Percentiles rank a stretch among this genome's conserved stretches.
phyloP scores from a whole-genome alignment of 2,113 vertebrate species.

The Antennarius striatus region DNA sequence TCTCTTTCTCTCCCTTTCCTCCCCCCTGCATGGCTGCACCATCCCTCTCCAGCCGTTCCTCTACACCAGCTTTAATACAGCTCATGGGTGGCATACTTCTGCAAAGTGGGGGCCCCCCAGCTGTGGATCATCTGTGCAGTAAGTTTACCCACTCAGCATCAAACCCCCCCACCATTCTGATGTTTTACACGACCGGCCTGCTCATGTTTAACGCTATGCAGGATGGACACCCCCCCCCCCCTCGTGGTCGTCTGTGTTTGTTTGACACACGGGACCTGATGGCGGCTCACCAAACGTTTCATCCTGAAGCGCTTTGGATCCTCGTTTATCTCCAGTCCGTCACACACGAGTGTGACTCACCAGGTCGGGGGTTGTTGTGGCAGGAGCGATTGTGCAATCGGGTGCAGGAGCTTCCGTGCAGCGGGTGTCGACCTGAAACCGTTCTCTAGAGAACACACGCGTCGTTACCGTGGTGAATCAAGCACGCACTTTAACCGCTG shows the following conservation, averaged over 20 bases:
- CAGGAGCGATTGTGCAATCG: slow-evolving; percentile 60
- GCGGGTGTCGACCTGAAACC: slow-evolving; percentile 19
- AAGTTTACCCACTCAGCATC: too few relatives aligned
- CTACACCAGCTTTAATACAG: slow-evolving; percentile 54
- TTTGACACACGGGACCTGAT: too few relatives aligned
- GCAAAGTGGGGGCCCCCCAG: slow-evolving; percentile 10
- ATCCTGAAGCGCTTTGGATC: slow-evolving; percentile 18
- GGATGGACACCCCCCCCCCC: too few relatives aligned
- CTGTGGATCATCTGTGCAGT: too few relatives aligned
- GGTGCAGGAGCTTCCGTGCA: slow-evolving; percentile 15
- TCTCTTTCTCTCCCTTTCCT: slow-evolving; percentile 38
- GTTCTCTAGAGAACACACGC: background rate
- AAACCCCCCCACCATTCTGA: too few relatives aligned
- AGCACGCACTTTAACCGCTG: background rate
- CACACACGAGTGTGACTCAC: slow-evolving; percentile 56
- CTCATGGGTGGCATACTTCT: slow-evolving; percentile 29
- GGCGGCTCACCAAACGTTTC: slow-evolving; percentile 20
- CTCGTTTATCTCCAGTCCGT: slow-evolving; percentile 38
- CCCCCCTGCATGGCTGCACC: slow-evolving; percentile 44
- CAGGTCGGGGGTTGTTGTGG: slow-evolving; percentile 66
- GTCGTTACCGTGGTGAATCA: background rate
- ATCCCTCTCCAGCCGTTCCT: slow-evolving; percentile 59
- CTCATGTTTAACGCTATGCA: too few relatives aligned
- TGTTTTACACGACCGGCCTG: too few relatives aligned
- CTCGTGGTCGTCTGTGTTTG: too few relatives aligned